A percentile compares a stretch with the other conserved stretches of the same genome.
phyloP scores from a whole-genome alignment of 2,888 invertebrate species.

The Ochlodes sylvanus region DNA sequence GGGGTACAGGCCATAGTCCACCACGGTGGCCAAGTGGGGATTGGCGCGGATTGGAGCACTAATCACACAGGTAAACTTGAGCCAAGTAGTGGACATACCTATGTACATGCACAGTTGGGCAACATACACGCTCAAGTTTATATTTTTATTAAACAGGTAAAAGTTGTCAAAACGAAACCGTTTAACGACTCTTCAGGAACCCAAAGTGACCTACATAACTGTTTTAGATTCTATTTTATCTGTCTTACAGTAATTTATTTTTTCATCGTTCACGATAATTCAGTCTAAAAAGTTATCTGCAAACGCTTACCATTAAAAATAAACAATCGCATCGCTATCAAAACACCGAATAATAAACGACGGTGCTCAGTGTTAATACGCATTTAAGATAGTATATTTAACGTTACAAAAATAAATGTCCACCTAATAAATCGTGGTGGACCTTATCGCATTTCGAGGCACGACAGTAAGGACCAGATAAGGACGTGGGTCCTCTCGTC shows the following conservation, averaged over 20 bases:
- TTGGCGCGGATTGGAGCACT: too few relatives aligned
- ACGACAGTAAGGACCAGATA: constrained; percentile 78
- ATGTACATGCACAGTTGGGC: too few relatives aligned
- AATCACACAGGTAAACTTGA: too few relatives aligned
- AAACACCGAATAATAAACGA: constrained; percentile 69
- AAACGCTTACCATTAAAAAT: constrained; percentile 35
- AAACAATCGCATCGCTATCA: constrained; percentile 50
- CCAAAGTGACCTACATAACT: background rate
- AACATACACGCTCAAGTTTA: too few relatives aligned
- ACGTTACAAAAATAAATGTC: constrained; percentile 80
- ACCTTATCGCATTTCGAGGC: constrained; percentile 77
- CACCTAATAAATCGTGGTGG: constrained; percentile 78
- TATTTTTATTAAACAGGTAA: too few relatives aligned
- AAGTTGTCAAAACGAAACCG: background rate
- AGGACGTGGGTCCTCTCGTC: constrained; percentile 62
- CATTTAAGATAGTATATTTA: constrained; percentile 84
- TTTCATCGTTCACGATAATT: constrained; percentile 1
- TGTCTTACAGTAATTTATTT: background rate
- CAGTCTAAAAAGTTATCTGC: constrained; percentile 29
- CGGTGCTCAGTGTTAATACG: constrained; percentile 80
- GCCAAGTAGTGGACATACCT: too few relatives aligned
- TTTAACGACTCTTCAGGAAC: background rate
- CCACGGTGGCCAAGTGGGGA: too few relatives aligned
- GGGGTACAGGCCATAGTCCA: too few relatives aligned
- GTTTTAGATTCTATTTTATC: background rate